Evolutionary conservation across 1,140 invertebrate genomes (phyloP).

Genomic region (Calephelis nemesis): DNA sequence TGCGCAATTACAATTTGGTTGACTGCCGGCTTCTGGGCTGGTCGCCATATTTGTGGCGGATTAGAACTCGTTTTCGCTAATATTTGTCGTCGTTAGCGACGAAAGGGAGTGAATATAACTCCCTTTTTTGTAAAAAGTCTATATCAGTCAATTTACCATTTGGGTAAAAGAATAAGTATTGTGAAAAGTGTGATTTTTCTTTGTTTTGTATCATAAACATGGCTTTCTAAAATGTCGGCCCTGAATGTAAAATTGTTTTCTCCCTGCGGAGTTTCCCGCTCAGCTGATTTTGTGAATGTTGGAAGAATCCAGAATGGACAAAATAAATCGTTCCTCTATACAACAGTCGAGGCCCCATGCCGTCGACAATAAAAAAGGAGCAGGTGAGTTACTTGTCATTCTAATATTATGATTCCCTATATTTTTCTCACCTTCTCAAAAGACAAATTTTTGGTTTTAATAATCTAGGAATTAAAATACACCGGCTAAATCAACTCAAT

Average conservation of each 20-base stretch:
- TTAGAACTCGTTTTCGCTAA: constrained; percentile 68
- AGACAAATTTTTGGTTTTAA: too few relatives aligned
- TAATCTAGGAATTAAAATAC: too few relatives aligned
- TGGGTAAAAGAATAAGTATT: constrained; percentile 53
- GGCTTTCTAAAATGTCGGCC: constrained; percentile 90
- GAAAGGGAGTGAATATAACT: constrained; percentile 81
- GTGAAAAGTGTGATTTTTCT: constrained; percentile 70
- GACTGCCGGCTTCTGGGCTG: constrained; percentile 68
- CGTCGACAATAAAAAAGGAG: constrained; percentile 85
- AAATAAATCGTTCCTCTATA: constrained; percentile 82
- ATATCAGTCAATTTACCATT: constrained; percentile 63
- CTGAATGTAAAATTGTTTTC: constrained; percentile 82
- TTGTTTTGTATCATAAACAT: constrained; percentile 83
- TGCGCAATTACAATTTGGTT: constrained; percentile 62
- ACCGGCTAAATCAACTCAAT: too few relatives aligned
- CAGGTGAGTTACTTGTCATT: constrained; percentile 78
- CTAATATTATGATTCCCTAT: neutral
- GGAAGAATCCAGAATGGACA: constrained; percentile 85
- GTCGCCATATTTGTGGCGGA: constrained; percentile 85
- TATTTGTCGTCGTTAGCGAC: constrained; percentile 82
- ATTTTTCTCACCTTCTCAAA: neutral
- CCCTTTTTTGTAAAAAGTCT: constrained; percentile 70
- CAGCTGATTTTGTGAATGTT: constrained; percentile 66
- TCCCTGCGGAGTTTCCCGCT: constrained; percentile 84
- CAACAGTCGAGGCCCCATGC: constrained; percentile 81